These are phyloP conservation scores for Aplodontia rufa DNA, from an alignment of 2,113 vertebrate genomes.

Conservation along the genomic window DNA sequence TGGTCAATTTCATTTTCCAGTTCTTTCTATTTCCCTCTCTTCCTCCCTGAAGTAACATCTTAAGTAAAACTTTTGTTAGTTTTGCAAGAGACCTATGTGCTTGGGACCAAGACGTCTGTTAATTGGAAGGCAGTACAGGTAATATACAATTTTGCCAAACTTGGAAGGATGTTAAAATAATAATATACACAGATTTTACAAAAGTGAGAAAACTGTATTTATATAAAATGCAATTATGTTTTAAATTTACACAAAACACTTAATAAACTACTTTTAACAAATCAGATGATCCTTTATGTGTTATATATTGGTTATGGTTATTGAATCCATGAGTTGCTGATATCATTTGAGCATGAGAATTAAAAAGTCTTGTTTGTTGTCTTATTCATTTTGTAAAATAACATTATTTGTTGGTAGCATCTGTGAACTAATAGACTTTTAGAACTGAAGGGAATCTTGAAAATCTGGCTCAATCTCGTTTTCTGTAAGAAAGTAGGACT, in stretches of 20 bases:
- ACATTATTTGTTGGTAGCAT: neutral
- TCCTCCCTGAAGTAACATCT: neutral
- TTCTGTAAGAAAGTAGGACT: neutral
- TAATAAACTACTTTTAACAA: neutral
- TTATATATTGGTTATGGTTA: neutral
- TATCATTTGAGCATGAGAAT: slow-evolving; percentile 25
- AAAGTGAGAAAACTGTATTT: neutral
- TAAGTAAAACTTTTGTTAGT: slow-evolving; percentile 27
- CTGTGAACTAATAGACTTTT: neutral
- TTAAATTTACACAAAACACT: slow-evolving; percentile 9
- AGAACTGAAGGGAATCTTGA: slow-evolving; percentile 24
- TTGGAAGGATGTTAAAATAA: neutral
- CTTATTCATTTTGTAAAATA: slow-evolving; percentile 26
- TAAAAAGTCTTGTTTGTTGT: neutral
- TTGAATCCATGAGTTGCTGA: neutral
- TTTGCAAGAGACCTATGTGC: slow-evolving; percentile 26
- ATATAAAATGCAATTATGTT: neutral
- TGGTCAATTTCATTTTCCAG: too few species aligned
- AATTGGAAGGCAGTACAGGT: neutral
- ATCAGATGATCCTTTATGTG: neutral
- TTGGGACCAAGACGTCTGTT: neutral
- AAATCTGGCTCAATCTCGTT: slow-evolving; percentile 5
- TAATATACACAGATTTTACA: neutral
- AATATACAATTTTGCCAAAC: neutral
- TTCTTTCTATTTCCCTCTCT: too few species aligned